phyloP scores from a whole-genome alignment of 2,888 invertebrate genomes.

The Bimastos eiseni region DNA sequence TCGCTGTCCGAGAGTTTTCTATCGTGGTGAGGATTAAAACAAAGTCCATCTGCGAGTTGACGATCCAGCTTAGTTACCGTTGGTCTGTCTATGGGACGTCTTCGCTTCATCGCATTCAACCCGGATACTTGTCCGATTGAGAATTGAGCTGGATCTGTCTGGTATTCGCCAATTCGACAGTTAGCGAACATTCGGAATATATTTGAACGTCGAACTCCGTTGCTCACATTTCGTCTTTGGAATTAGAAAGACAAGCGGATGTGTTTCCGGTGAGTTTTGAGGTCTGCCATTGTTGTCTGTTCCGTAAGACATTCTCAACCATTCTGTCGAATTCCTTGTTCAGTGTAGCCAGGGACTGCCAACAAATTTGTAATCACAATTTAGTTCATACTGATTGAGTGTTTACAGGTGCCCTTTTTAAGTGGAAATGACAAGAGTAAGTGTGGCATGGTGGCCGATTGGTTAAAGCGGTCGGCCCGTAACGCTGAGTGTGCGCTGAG shows the following conservation, averaged over 20 bases:
- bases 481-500: too few relatives aligned
- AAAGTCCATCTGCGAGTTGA: background rate
- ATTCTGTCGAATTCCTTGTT: conserved; percentile 63
- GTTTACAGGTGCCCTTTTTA: too few relatives aligned
- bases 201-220: background rate
- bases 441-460: too few relatives aligned
- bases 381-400: background rate
- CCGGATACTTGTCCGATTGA: background rate
- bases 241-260: background rate
- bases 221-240: background rate
- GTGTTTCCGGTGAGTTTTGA: conserved; percentile 41
- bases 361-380: conserved; percentile 25
- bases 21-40: background rate
- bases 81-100: background rate
- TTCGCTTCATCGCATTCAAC: background rate
- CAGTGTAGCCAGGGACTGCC: conserved; percentile 63
- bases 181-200: background rate
- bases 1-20: background rate
- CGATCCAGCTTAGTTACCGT: background rate
- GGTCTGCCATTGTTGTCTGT: conserved; percentile 64
- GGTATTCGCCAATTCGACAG: background rate
- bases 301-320: conserved; percentile 64
- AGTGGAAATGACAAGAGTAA: too few relatives aligned
- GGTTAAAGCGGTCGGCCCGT: too few relatives aligned
- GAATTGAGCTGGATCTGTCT: background rate